These are phyloP conservation scores for Galaxea fascicularis DNA, from an alignment of 92 coral and sea anemone genomes.

Conservation along the genomic window DNA sequence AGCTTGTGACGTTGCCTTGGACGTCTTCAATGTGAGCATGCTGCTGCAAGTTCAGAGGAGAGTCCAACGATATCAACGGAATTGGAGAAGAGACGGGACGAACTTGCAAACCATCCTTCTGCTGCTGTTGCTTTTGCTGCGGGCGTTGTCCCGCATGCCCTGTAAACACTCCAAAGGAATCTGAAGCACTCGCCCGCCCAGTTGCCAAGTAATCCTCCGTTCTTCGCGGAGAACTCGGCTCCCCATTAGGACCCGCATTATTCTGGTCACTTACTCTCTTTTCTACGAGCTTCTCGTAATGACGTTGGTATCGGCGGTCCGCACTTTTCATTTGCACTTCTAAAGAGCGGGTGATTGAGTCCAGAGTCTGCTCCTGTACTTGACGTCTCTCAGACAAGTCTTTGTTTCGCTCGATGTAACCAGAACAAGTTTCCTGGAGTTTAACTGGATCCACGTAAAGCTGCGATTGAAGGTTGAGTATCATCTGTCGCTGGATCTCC, in stretches of 20 bases:
- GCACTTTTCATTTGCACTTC: constrained; percentile 62
- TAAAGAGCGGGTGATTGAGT: constrained; percentile 63
- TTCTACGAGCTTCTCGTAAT: constrained; percentile 50
- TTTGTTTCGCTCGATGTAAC: constrained; percentile 70
- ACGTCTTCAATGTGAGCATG: constrained; percentile 41
- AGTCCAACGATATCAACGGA: constrained; percentile 22
- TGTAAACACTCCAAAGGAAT: not conserved
- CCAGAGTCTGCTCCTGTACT: constrained; percentile 69
- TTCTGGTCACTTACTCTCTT: constrained; percentile 30
- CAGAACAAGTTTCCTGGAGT: constrained; percentile 71
- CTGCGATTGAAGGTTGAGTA: constrained; percentile 93
- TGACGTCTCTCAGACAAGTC: constrained; percentile 74
- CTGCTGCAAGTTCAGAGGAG: constrained; percentile 18
- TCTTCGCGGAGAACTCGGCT: not conserved
- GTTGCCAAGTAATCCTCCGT: not conserved
- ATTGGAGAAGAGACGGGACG: constrained; percentile 12
- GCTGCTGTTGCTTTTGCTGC: constrained; percentile 1
- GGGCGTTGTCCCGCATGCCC: not conserved
- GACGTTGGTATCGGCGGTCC: constrained; percentile 67
- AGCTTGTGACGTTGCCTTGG: constrained; percentile 11
- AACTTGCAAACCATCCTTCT: constrained; percentile 4
- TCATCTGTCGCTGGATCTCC: constrained; percentile 91
- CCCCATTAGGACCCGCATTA: not conserved
- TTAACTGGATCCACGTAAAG: constrained; percentile 75
- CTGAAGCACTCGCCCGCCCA: not conserved